phyloP scores from a whole-genome alignment of 2,888 invertebrate species.

The Teleiodes luculella region DNA sequence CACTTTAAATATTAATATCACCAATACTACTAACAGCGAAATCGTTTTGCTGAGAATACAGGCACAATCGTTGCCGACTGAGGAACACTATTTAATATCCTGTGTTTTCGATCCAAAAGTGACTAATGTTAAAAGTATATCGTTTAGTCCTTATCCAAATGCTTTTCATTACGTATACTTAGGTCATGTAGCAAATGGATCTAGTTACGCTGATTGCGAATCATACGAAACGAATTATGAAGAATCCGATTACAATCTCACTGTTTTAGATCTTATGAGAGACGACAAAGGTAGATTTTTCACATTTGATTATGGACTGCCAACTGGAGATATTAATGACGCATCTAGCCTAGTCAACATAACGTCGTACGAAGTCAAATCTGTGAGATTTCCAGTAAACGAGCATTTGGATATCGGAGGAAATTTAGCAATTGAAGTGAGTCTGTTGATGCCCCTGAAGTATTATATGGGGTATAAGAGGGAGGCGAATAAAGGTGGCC shows the following conservation, averaged over 20 bases:
- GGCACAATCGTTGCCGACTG: slow-evolving; percentile 74
- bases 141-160: slow-evolving; percentile 76
- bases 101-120: slow-evolving; percentile 69
- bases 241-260: slow-evolving; percentile 49
- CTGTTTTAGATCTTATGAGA: slow-evolving; percentile 60
- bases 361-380: slow-evolving; percentile 80
- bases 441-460: slow-evolving; percentile 80
- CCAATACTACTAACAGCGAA: slow-evolving; percentile 36
- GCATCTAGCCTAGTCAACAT: slow-evolving; percentile 83
- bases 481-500: slow-evolving; percentile 38
- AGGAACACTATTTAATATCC: slow-evolving; percentile 64
- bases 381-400: slow-evolving; percentile 84
- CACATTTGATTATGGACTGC: slow-evolving; percentile 85
- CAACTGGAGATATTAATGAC: slow-evolving; percentile 80
- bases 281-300: slow-evolving; percentile 86
- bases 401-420: slow-evolving; percentile 88
- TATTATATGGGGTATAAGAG: slow-evolving; percentile 70
- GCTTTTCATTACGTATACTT: slow-evolving; percentile 79
- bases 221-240: slow-evolving; percentile 47
- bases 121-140: slow-evolving; percentile 53
- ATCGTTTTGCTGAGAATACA: slow-evolving; percentile 66
- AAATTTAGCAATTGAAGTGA: slow-evolving; percentile 84
- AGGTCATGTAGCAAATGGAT: slow-evolving; percentile 38
- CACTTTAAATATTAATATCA: slow-evolving; percentile 57
- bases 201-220: slow-evolving; percentile 55